phyloP scores from a whole-genome alignment of 2,113 vertebrate genomes.

The Rattus rattus region DNA sequence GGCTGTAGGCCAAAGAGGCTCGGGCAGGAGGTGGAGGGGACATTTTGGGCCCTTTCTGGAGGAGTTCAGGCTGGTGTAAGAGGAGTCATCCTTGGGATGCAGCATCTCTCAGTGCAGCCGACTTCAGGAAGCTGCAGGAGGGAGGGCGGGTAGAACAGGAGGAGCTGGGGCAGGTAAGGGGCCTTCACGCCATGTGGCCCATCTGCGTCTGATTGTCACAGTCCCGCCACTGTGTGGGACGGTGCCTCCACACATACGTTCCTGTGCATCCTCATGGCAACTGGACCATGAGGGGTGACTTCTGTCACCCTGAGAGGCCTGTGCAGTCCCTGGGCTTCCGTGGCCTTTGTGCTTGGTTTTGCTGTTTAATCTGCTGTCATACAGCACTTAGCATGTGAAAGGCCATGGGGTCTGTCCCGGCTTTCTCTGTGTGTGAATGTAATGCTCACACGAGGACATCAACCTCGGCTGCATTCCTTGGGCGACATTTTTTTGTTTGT shows the following conservation, averaged over 20 bases:
- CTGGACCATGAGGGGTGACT: rapidly evolving
- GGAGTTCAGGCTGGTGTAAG: not conserved
- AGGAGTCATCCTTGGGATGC: not conserved
- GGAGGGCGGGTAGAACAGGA: rapidly evolving
- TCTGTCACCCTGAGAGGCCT: rapidly evolving
- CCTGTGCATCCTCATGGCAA: not conserved
- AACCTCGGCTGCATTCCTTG: not conserved
- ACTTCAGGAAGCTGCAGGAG: not conserved
- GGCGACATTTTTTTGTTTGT: not conserved
- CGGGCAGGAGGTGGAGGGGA: not conserved
- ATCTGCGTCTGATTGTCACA: not conserved
- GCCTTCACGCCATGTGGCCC: rapidly evolving
- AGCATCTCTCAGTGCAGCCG: conserved; percentile 17
- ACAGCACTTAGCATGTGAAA: not conserved
- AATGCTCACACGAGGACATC: not conserved
- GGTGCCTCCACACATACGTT: not conserved
- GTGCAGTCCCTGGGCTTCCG: rapidly evolving
- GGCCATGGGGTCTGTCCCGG: not conserved
- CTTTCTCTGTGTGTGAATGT: not conserved
- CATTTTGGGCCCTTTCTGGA: not conserved
- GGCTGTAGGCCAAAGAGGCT: not conserved
- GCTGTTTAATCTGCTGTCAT: not conserved
- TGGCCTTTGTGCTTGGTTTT: not conserved
- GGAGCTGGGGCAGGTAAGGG: not conserved
- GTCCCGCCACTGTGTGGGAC: not conserved